These are phyloP conservation scores for Ptychadena robeensis DNA, from an alignment of 2,797 vertebrate species.

Conservation along the genomic window DNA sequence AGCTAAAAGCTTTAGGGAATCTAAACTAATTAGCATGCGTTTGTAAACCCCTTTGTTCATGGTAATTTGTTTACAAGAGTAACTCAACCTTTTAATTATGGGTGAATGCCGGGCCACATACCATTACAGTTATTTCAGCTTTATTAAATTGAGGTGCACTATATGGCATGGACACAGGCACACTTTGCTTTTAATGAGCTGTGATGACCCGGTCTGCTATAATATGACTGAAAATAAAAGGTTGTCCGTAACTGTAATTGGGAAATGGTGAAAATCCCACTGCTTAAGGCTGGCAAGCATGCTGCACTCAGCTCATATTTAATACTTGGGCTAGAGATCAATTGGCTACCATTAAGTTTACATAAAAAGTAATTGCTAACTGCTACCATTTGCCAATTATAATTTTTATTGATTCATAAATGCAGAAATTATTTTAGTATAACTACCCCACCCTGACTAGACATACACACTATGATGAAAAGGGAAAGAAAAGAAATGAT, in stretches of 20 bases:
- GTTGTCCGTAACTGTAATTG: constrained; percentile 66
- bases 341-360: constrained; percentile 43
- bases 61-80: constrained; percentile 86
- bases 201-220: constrained; percentile 55
- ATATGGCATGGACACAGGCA: constrained; percentile 56
- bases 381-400: constrained; percentile 27
- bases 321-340: constrained; percentile 37
- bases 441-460: neutral
- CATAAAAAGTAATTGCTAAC: constrained; percentile 41
- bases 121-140: constrained; percentile 55
- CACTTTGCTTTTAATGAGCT: constrained; percentile 68
- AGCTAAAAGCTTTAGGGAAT: constrained; percentile 79
- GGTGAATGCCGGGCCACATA: constrained; percentile 64
- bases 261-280: constrained; percentile 36
- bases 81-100: constrained; percentile 82
- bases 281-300: constrained; percentile 39
- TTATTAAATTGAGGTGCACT: constrained; percentile 58
- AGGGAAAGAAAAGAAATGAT: neutral
- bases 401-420: constrained; percentile 9
- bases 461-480: neutral
- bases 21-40: constrained; percentile 80
- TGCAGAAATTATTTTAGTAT: constrained; percentile 13
- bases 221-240: constrained; percentile 65
- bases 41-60: constrained; percentile 84
- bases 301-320: constrained; percentile 31